Conservation (phyloP, 1,140 invertebrate genomes). For the Microvelia longipes region DNA sequence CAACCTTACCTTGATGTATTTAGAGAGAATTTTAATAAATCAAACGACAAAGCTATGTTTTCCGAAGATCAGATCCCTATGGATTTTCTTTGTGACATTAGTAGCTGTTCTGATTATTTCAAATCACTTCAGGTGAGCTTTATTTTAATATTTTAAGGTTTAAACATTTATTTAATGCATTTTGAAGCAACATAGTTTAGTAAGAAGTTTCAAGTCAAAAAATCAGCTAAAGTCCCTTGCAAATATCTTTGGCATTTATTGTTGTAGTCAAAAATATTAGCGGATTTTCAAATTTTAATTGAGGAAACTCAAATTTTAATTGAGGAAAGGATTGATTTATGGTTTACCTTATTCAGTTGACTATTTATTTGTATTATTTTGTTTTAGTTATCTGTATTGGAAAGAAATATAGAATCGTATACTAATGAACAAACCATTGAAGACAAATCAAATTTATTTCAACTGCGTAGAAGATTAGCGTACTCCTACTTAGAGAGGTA, state of each 20-base stretch:
- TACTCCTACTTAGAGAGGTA: background rate
- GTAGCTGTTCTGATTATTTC: constrained; percentile 44
- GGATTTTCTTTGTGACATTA: constrained; percentile 50
- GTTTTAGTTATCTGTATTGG: background rate
- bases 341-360: no score
- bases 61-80: constrained; percentile 40
- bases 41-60: constrained; percentile 38
- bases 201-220: no score
- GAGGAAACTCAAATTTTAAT: no score
- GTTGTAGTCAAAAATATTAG: no score
- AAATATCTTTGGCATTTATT: no score
- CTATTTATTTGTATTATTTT: background rate
- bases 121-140: constrained; percentile 37
- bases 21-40: constrained; percentile 12
- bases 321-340: no score
- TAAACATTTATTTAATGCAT: no score
- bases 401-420: background rate
- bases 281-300: no score
- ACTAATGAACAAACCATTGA: background rate
- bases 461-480: background rate
- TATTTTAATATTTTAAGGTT: background rate
- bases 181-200: no score
- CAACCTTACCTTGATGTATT: constrained; percentile 30
- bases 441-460: background rate
- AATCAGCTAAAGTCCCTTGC: no score